A percentile compares a stretch with the other conserved stretches of the same genome.
Evolutionary conservation across 2,113 vertebrate genomes (phyloP).

Genomic region (Malaclemys terrapin): DNA sequence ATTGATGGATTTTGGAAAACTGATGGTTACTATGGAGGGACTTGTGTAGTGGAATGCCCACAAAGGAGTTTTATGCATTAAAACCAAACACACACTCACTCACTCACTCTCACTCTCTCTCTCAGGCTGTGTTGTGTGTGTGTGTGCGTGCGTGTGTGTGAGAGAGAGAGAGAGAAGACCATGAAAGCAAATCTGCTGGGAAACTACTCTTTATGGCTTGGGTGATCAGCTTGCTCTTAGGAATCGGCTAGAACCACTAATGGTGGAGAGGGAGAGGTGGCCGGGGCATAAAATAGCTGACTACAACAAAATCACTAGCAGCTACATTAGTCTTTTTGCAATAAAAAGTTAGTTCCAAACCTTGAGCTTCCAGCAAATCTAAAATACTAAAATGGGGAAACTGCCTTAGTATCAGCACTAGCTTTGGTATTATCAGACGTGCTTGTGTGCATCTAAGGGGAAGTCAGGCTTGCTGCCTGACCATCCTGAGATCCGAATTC

Average conservation of each 20-base stretch:
- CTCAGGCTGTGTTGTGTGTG: no score
- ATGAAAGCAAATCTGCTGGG: background rate
- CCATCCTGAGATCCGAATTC: background rate
- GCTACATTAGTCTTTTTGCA: no score
- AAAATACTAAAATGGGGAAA: background rate
- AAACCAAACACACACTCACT: background rate
- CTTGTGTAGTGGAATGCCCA: background rate
- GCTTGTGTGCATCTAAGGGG: background rate
- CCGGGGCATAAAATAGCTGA: no score
- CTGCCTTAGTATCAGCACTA: background rate
- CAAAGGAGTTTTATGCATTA: background rate
- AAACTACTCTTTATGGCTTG: background rate
- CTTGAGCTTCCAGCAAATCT: background rate
- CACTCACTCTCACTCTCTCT: no score
- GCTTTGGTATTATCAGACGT: background rate
- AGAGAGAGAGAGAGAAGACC: no score
- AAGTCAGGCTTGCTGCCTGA: background rate
- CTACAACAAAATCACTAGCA: no score
- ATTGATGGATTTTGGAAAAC: background rate
- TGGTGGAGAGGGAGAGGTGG: no score
- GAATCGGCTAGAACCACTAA: background rate
- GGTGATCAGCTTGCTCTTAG: background rate
- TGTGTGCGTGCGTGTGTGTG: no score
- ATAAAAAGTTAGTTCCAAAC: background rate
- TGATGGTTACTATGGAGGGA: background rate